A percentile compares a stretch with the other conserved stretches of the same genome.
These are phyloP conservation scores for Antennarius striatus DNA, from an alignment of 2,113 vertebrate species.

Conservation along the genomic window DNA sequence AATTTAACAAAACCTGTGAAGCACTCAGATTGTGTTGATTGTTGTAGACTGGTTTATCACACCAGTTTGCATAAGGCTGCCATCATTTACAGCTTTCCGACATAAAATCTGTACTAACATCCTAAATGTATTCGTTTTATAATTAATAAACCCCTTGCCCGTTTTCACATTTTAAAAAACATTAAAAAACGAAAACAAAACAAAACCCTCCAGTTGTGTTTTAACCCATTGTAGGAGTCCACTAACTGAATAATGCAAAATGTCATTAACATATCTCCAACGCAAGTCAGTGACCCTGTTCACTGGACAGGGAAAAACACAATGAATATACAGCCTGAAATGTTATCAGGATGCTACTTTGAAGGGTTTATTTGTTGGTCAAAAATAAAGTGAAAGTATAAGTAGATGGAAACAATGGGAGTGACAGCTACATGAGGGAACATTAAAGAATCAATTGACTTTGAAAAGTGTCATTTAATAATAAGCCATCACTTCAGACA, in stretches of 20 bases:
- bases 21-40: background rate
- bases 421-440: background rate
- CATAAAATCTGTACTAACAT: background rate
- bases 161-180: constrained; percentile 17
- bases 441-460: background rate
- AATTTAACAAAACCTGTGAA: background rate
- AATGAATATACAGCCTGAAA: background rate
- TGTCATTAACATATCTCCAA: constrained; percentile 19
- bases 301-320: background rate
- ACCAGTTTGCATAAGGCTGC: background rate
- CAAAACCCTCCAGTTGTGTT: background rate
- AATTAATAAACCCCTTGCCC: constrained; percentile 10
- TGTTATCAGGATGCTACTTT: constrained; percentile 1
- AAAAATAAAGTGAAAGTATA: background rate
- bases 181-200: background rate
- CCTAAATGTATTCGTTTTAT: constrained; percentile 20
- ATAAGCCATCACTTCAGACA: background rate
- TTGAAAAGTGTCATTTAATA: background rate
- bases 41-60: constrained; percentile 3
- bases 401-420: background rate
- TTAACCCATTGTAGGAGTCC: constrained; percentile 7
- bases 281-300: constrained; percentile 8
- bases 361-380: background rate
- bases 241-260: constrained; percentile 34
- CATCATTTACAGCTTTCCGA: background rate